Evolutionary conservation across 53 echinoderm and acorn worm species (phyloP).

Genomic region (Mesocentrotus franciscanus): DNA sequence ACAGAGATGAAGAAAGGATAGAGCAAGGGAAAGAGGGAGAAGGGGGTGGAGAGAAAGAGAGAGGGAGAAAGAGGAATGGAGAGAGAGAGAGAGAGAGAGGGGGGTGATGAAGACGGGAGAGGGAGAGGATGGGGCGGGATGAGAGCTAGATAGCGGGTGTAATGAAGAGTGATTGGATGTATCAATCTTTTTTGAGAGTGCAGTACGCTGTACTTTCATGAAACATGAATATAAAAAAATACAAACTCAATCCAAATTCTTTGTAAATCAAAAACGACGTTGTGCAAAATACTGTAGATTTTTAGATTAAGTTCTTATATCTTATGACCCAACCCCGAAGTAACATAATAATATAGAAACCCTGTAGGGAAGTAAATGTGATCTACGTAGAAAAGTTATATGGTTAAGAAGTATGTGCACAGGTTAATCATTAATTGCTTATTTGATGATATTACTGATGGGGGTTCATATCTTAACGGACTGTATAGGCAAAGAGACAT

Average conservation of each 20-base stretch:
- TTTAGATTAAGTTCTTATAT: neutral
- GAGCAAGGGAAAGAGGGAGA: neutral
- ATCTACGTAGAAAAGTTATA: neutral
- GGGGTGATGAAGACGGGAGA: neutral
- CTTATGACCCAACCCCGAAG: too few species aligned
- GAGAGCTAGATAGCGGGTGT: neutral
- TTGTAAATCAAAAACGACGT: neutral
- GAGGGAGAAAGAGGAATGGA: neutral
- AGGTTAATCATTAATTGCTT: too few species aligned
- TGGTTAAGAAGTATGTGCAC: too few species aligned
- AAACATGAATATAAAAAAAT: neutral
- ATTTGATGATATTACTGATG: too few species aligned
- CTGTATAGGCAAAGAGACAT: too few species aligned
- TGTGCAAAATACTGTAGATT: neutral
- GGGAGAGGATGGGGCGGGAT: neutral
- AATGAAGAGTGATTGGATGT: neutral
- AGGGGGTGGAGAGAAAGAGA: neutral
- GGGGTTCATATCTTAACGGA: too few species aligned
- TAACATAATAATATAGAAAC: neutral
- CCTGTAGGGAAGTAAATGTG: neutral
- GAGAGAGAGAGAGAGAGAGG: too few species aligned
- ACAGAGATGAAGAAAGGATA: neutral
- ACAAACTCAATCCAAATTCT: neutral
- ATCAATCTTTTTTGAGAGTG: neutral
- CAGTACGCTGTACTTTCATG: slow-evolving; percentile 2